Conservation (phyloP, 2,888 invertebrate genomes). For the Cosmia trapezina region DNA sequence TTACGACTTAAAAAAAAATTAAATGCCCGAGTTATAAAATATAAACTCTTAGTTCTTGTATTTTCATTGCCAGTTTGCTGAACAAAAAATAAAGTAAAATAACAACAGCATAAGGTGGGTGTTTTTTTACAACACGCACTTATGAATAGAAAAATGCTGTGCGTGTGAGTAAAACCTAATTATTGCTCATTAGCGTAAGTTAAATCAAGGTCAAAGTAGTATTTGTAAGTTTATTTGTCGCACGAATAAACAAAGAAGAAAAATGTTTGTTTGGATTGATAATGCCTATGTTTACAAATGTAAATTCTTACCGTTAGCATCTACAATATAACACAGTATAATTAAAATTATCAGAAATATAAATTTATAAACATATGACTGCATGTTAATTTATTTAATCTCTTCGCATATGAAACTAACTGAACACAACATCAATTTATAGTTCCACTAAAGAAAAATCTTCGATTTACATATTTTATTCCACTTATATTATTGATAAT, state of each 20-base stretch:
- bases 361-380: slow-evolving; percentile 64
- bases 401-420: background rate
- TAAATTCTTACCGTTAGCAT: slow-evolving; percentile 63
- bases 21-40: too few species aligned
- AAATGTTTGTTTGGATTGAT: background rate
- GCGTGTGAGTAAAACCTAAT: slow-evolving; percentile 29
- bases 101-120: background rate
- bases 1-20: too few species aligned
- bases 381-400: slow-evolving; percentile 59
- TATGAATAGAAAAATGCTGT: slow-evolving; percentile 15
- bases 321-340: slow-evolving; percentile 67
- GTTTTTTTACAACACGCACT: background rate
- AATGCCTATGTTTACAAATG: background rate
- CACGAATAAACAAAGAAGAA: slow-evolving; percentile 26
- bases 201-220: slow-evolving; percentile 38
- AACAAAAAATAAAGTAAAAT: background rate
- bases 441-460: slow-evolving; percentile 3
- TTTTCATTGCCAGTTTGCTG: background rate
- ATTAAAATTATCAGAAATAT: slow-evolving; percentile 67
- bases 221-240: slow-evolving; percentile 26
- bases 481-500: slow-evolving; percentile 29
- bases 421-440: slow-evolving; percentile 22
- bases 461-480: slow-evolving; percentile 15
- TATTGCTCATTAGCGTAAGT: slow-evolving; percentile 25
- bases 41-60: background rate